Base-by-base conservation (phyloP, 2,797 vertebrate genomes). In the Gymnothorax reevesii region DNA sequence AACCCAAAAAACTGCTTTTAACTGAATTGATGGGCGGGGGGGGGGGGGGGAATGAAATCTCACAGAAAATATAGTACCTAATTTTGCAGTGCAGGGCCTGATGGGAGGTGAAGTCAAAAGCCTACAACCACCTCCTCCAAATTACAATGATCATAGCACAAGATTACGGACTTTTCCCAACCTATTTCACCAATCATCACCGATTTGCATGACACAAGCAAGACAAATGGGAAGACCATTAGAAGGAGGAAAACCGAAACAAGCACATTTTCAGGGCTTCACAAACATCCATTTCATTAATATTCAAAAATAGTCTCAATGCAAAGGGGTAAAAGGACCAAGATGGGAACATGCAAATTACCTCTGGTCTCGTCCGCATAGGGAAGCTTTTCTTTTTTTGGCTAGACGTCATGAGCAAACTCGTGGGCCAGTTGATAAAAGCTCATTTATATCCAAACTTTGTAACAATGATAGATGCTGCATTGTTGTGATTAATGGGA, bases 161-260 rank as follows among this genome's bases (percentile, higher is more conserved):
- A 86, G 77, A 55, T 84, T 7, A 75, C n/a, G n/a, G 49, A 83
- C 75, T 12, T 7, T 1, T 42, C 87, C 89, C 84, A 89, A 90
- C 89, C 91, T 91, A 92, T 93, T 89, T 85, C 84, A 75, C 8
- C 20, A 64, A 60, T 88, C 87, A 89, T 88, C 90, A 59, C 85
- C 89, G 82, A 33, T 79, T 88, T 6, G 15, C 25, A 59, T 60
- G 22, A 57, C 33, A 73, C 20, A 42, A 4, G 42, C 9, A 57
- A 62, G 57, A 83, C 49, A 79, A 54, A 54, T 25, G 54, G 1
- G 5, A 79, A 1, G 42, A 22, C 2, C 6, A 42, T 13, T 3
- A 75, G 17, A 10, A 20, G 71, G 7, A 73, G 13, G 12, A 9
- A 12, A 5, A 79, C 8, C 3, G 10, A 8, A 17, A 27, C 49